Evolutionary conservation across 2,888 invertebrate species (phyloP), one percentile per base, ranked within the genome.

Genomic region (Nomada ferruginata): DNA sequence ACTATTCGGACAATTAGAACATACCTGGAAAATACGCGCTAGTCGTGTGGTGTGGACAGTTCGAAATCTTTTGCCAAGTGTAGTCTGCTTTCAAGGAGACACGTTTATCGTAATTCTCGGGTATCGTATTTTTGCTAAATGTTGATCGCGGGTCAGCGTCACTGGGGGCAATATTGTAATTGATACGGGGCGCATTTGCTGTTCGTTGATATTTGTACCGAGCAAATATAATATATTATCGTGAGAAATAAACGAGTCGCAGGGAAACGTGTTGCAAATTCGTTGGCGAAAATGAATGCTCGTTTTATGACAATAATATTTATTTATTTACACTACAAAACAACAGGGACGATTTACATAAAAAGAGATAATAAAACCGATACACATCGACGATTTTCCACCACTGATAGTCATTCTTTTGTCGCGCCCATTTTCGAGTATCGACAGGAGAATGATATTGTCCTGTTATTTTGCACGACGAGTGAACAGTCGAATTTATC

Each of bases 281-380:
- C 3, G 18, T 1, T 3, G 50, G 20, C 42, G n/a, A 7, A n/a
- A 11, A 59, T 5, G 18, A 23, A 4, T 26, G 42, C 7, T 13
- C 26, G 26, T 2, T 83, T 89, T 92, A 90, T 90, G 89, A 91
- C 88, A 91, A 92, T 91, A 91, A 91, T 90, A 93, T 93, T 93
- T 93, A 92, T 93, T 93, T 93, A 93, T 93, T 93, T 93, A 92
- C 93, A 93, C 91, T 93, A 92, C 90, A 92, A 92, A 90, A 91
- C 91, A 93, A 93, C 90, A 91, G 89, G 89, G 89, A 86, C 68
- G 88, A 89, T 91, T 90, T 89, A 89, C 89, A 90, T 47, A 79
- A 89, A 71, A 75, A 87, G 73, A 84, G 79, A 84, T 83, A 73
- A 76, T 81, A 64, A 59, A 76, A 79, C 69, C 65, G 63, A 65